Percentiles rank a stretch among this genome's conserved stretches.
phyloP scores from a whole-genome alignment of 2,888 invertebrate genomes.

The Beris morrisii region DNA sequence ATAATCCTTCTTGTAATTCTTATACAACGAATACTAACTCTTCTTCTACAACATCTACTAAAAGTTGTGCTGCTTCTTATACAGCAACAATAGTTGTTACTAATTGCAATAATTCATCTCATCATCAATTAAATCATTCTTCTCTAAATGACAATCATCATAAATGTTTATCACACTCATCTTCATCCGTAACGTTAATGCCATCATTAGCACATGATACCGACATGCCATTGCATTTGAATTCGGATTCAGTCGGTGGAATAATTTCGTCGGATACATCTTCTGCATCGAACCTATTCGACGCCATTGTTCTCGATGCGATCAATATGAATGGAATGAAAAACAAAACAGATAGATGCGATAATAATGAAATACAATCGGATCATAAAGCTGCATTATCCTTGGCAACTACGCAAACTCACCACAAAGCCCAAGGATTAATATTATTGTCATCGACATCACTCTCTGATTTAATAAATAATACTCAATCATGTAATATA shows the following conservation, averaged over 20 bases:
- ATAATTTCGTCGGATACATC: slow-evolving; percentile 18
- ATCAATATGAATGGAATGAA: slow-evolving; percentile 14
- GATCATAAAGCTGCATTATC: slow-evolving; percentile 8
- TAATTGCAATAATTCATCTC: slow-evolving; percentile 36
- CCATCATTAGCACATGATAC: not conserved
- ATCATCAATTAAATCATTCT: slow-evolving; percentile 27
- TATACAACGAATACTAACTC: slow-evolving; percentile 24
- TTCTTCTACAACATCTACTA: slow-evolving; percentile 13
- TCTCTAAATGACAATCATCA: slow-evolving; percentile 23
- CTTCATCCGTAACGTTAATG: not conserved
- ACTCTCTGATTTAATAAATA: slow-evolving; percentile 40
- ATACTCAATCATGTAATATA: slow-evolving; percentile 29
- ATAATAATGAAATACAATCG: slow-evolving; percentile 22
- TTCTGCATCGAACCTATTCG: slow-evolving; percentile 11
- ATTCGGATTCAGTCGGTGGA: slow-evolving; percentile 2
- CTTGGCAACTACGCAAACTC: not conserved
- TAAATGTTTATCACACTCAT: slow-evolving; percentile 20
- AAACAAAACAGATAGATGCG: slow-evolving; percentile 21
- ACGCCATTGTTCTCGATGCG: slow-evolving; percentile 25
- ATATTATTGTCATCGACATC: slow-evolving; percentile 40
- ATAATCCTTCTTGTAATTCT: slow-evolving; percentile 16
- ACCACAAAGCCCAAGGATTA: slow-evolving; percentile 33
- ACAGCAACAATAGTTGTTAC: slow-evolving; percentile 37
- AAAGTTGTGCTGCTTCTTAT: slow-evolving; percentile 35
- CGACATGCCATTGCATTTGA: slow-evolving; percentile 4